Conservation (phyloP, 30 jellyfish, hydroid and myxozoan species). For the Turritopsis rubra region DNA sequence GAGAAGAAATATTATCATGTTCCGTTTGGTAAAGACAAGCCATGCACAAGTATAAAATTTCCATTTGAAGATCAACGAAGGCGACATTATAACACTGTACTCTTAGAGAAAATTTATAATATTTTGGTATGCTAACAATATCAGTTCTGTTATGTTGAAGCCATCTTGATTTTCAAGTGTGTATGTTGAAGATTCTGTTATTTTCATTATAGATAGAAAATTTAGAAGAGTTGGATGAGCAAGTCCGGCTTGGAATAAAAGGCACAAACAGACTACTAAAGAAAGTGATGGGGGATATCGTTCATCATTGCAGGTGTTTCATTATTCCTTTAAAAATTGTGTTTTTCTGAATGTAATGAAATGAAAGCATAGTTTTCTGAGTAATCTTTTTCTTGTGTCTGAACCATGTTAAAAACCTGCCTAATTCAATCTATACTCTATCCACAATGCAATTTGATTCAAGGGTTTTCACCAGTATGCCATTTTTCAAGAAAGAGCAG, state of each 20-base stretch:
- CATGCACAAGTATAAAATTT: conserved; percentile 79
- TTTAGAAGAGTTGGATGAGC: conserved; percentile 77
- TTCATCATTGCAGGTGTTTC: conserved; percentile 78
- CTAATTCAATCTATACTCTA: no score
- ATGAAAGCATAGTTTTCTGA: no score
- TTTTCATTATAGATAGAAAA: conserved; percentile 65
- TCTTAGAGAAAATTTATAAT: conserved; percentile 61
- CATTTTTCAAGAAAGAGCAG: no score
- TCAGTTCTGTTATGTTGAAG: no score
- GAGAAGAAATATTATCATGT: conserved; percentile 53
- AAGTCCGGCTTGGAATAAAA: conserved; percentile 63
- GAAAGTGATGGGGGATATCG: conserved; percentile 83
- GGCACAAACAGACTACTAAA: conserved; percentile 43
- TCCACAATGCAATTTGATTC: no score
- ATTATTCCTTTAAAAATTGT: not conserved
- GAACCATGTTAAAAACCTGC: not conserved
- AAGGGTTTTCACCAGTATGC: no score
- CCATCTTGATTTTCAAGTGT: no score
- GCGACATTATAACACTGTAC: conserved; percentile 53
- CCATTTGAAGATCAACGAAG: conserved; percentile 93
- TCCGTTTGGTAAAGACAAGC: conserved; percentile 70
- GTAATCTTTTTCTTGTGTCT: not conserved
- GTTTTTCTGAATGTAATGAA: no score
- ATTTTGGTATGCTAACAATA: conserved; percentile 51
- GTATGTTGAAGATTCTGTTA: no score